Evolutionary conservation across 2,888 invertebrate species (phyloP), one percentile per base, ranked within the genome.

Genomic region (Hypolimnas misippus): DNA sequence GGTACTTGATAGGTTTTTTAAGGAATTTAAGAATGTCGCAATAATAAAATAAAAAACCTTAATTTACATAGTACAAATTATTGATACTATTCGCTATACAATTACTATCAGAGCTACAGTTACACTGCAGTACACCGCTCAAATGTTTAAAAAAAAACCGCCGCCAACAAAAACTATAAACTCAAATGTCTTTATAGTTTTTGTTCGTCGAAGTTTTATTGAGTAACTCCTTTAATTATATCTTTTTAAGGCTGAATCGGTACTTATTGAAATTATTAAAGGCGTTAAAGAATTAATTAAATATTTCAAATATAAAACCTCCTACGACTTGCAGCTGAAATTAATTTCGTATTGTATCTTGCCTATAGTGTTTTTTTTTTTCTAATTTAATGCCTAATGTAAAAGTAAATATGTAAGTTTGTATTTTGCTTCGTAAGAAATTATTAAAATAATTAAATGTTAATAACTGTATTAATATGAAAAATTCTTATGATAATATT

Each of bases 401-500:
- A 7, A 49, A 46, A 49, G 16, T 44, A 19, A 44, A 12, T 44
- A 19, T 49, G 49, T 49, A 49, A 49, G n/a, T 14, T 49, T 49
- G 14, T 49, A 49, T 42, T 16, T 42, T 42, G 42, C 16, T 16
- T 17, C 7, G 16, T 42, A 17, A 42, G 17, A 16, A 17, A 38
- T 38, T 3, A n/a, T n/a, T 12, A n/a, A 38, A 46, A 4, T 10
- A 46, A 21, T 10, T 46, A 46, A 21, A 4, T 46, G 44, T 46
- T 12, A 46, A 46, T 46, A 46, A 46, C 44, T 46, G 44, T 44
- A 46, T 21, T 21, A 21, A 46, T 46, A 46, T 21, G 10, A 46
- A 19, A 35, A 12, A 35, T 19, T 12, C 3, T 46, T 17, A 12
- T 19, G 16, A 19, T 44, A 12, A 44, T 38, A 38, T 38, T 38